Base-by-base conservation (phyloP, 2,888 invertebrate genomes). In the Acanthosepion lycidas region DNA sequence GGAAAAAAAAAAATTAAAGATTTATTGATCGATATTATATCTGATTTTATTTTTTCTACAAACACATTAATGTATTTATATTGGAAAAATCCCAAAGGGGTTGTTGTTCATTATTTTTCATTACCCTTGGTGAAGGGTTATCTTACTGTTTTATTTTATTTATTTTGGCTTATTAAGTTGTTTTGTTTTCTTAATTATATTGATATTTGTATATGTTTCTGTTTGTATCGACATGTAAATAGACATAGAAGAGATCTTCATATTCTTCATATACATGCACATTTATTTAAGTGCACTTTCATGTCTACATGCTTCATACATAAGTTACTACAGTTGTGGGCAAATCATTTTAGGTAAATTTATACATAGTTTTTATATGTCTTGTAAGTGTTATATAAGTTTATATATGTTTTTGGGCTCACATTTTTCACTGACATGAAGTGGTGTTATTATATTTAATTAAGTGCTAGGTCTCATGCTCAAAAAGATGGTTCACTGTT, bases 1-100 rank as follows among this genome's bases (percentile, higher is more conserved):
- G 12, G n/a, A 18, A 18, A 33, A n/a, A n/a, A 78, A 78, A 59
- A 59, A 59, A 23, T 59, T n/a, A 78, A 78, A 78, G 15, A 9
- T 2, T 78, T 78, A 78, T 78, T n/a, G 78, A 78, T 78, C n/a
- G 33, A 78, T 33, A n/a, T 78, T 78, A n/a, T 78, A 33, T 33
- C 78, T 33, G n/a, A 12, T 15, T 59, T 78, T 78, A 2, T 78
- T 78, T 12, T n/a, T 78, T 78, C n/a, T n/a, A 3, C 78, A 78
- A 78, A 78, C n/a, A 78, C 59, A 59, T 59, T 23, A 59, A 23
- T 59, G 59, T 78, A 15, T n/a, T 78, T 78, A 9, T 78, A 78
- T 78, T 78, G 78, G 78, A 78, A 78, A 78, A 78, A 78, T 78
- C 78, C n/a, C 78, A 78, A 78, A 78, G 78, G 59, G 78, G 23